Percentiles rank a stretch among this genome's conserved stretches.
Evolutionary conservation across 1,140 invertebrate genomes (phyloP).

Genomic region (Drosophila prosaltans): DNA sequence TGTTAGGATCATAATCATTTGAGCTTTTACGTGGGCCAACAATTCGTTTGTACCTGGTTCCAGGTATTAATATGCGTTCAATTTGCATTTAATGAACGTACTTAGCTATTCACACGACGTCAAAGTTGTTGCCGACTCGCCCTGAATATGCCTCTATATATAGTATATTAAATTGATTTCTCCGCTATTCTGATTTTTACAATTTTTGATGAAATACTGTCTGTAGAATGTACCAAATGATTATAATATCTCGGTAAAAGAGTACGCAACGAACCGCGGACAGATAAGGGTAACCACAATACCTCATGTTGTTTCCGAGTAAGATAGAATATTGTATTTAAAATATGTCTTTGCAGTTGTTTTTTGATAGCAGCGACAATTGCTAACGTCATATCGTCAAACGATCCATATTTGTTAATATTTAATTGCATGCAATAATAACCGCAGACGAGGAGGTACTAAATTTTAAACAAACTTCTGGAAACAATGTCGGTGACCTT

Average conservation of each 20-base stretch:
- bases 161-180: not conserved
- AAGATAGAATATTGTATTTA: too few species aligned
- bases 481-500: too few species aligned
- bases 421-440: too few species aligned
- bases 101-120: constrained; percentile 14
- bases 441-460: too few species aligned
- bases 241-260: not conserved
- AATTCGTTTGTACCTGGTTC: constrained; percentile 6
- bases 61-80: constrained; percentile 14
- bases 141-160: not conserved
- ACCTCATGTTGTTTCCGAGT: not conserved
- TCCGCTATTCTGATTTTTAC: not conserved
- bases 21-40: not conserved
- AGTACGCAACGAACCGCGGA: not conserved
- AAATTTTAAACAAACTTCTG: too few species aligned
- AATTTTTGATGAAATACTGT: constrained; percentile 1
- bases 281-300: not conserved
- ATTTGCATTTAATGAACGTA: constrained; percentile 21
- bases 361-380: too few species aligned
- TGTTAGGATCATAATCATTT: constrained; percentile 6
- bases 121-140: constrained; percentile 6
- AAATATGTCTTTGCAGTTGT: too few species aligned
- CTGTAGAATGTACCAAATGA: not conserved
- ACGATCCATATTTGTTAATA: too few species aligned
- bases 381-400: too few species aligned